Base-by-base conservation (phyloP, 2,797 vertebrate genomes). In the Pteropus rufus region DNA sequence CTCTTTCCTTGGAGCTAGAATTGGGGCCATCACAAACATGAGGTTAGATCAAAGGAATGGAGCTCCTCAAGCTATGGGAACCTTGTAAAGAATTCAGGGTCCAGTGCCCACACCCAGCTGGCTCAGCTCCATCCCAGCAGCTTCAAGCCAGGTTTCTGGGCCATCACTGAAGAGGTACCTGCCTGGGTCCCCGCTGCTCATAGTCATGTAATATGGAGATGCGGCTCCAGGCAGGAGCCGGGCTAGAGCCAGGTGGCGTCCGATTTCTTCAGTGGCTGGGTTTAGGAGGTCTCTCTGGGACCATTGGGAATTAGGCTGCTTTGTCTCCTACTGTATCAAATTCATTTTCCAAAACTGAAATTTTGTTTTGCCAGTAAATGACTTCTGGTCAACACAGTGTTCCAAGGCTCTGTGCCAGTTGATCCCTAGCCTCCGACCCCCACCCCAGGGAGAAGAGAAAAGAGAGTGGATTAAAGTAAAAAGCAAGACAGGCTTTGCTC, bases 281-380 rank as follows among this genome's bases (percentile, higher is more conserved):
- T 10, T 49, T 23, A 4, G 54, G 82, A 90, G 69, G 26, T 49
- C 79, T 70, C 75, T 70, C 82, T 29, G 18, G 77, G 56, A 31
- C 67, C 65, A 0, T 0, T 84, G 91, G 94, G 91, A 95, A 82
- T 67, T 89, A 21, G 76, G 24, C 81, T 54, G 34, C 86, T 75
- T 46, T 82, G 81, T 96, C 91, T 89, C 81, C 91, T 76, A n/a
- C 88, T 31, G 81, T 52, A 67, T 95, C 77, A 95, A 41, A 60
- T 95, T 93, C 65, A 72, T 85, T 96, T 97, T 93, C 91, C 97
- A 96, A 93, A 96, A 95, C 79, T 90, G 79, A 95, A 94, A 60
- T 85, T 88, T 93, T 93, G 88, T 95, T 95, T 89, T 97, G 95
- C 79, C 64, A 65, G 62, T 87, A 94, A 94, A 64, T 97, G 81